A percentile compares a stretch with the other conserved stretches of the same genome.
Evolutionary conservation across 53 echinoderm and acorn worm species (phyloP).

Genomic region (Actinopyga echinites): DNA sequence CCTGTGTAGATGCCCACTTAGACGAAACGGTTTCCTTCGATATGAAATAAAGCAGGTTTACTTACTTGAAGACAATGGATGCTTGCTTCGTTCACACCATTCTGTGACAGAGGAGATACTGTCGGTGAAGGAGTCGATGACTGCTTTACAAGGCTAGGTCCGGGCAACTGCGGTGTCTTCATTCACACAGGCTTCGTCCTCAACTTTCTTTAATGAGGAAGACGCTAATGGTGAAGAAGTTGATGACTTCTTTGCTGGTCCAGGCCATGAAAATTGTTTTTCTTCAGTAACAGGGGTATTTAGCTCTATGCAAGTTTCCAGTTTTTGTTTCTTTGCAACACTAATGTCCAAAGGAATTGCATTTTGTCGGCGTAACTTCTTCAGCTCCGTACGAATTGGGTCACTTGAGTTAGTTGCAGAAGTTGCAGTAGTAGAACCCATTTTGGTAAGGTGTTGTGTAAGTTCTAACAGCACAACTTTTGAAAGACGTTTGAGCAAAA

Average conservation of each 20-base stretch:
- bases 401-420: neutral
- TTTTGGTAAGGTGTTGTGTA: neutral
- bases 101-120: too few relatives aligned
- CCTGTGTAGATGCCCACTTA: too few relatives aligned
- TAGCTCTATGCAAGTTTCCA: too few relatives aligned
- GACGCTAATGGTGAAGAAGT: neutral
- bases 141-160: too few relatives aligned
- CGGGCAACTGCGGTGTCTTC: too few relatives aligned
- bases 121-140: too few relatives aligned
- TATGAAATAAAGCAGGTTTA: neutral
- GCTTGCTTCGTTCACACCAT: too few relatives aligned
- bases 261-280: neutral
- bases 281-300: neutral
- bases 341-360: slow-evolving; percentile 1
- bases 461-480: neutral
- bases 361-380: slow-evolving; percentile 3
- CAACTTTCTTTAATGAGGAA: neutral
- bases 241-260: neutral
- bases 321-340: neutral
- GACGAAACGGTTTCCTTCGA: neutral
- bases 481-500: neutral
- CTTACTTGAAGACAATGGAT: too few relatives aligned
- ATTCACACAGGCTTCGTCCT: too few relatives aligned
- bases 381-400: neutral
- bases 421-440: neutral